Base-by-base conservation (phyloP, 2,113 vertebrate species). In the Hiodon alosoides region DNA sequence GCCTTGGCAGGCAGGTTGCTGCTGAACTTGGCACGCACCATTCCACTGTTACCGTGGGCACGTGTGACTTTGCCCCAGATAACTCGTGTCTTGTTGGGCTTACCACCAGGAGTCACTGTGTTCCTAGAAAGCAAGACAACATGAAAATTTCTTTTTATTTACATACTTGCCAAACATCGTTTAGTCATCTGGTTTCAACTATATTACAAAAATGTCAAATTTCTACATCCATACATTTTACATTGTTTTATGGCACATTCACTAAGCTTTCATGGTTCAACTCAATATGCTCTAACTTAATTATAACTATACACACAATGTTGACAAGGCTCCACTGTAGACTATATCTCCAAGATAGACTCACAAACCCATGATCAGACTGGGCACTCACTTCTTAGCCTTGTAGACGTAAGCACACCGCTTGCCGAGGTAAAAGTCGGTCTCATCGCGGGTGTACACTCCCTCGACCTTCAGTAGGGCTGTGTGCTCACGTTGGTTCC, bases 1-100 rank as follows among this genome's bases (percentile, higher is more conserved):
- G 97, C 97, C 79, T 98, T 98, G 7, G 96, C 94, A 0, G 97
- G 97, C 80, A 99, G 93, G 90, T 99, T 99, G 88, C 90, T 95
- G 81, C 88, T 93, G 90, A 98, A 99, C 89, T 99, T 99, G 47
- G 97, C 97, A 0, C 95, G 92, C 67, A 98, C 96, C 96, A 99
- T 98, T 64, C 97, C 97, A 9, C 97, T 99, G 91, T 91, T 98
- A 0, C 97, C 97, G 48, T 99, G 97, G 6, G 97, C 93, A 0
- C 97, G 89, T 0, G 92, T 98, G 79, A 99, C 95, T 83, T 99
- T 99, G 3, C 97, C 97, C 97, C 97, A 99, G 85, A 99, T 98
- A n/a, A 98, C 97, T 0, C 97, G 90, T 58, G 97, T 98, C 89
- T 96, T 94, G 82, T 98, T 99, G 81, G 97, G 97, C 67, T 98